These are phyloP conservation scores for Forficula auricularia DNA, from an alignment of 1,140 invertebrate species.

Conservation along the genomic window DNA sequence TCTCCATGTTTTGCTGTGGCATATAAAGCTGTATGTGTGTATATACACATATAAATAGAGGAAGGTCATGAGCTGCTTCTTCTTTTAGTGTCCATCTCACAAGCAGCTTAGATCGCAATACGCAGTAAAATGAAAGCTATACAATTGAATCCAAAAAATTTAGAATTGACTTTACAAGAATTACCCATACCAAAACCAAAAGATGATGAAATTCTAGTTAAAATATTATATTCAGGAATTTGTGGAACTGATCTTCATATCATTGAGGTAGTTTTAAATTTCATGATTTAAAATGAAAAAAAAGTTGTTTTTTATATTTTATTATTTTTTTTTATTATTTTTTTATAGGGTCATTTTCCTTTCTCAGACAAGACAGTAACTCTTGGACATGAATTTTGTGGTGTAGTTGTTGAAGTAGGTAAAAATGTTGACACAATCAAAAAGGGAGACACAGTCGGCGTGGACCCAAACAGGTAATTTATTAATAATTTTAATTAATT, in stretches of 20 bases:
- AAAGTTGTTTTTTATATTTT: not conserved
- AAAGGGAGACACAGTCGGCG: constrained; percentile 41
- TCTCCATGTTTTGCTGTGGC: too few relatives aligned
- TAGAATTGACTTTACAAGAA: constrained; percentile 29
- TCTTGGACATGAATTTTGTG: constrained; percentile 53
- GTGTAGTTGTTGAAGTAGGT: constrained; percentile 38
- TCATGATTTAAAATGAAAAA: constrained; percentile 8
- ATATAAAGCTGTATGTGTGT: too few relatives aligned
- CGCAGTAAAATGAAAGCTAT: constrained; percentile 43
- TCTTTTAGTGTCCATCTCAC: too few relatives aligned
- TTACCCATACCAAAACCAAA: constrained; percentile 30
- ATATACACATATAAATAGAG: too few relatives aligned
- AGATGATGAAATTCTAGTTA: constrained; percentile 38
- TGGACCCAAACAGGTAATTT: constrained; percentile 44
- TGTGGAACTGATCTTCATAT: constrained; percentile 72
- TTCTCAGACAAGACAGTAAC: constrained; percentile 22
- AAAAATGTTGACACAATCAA: constrained; percentile 34
- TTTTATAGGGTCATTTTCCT: not conserved
- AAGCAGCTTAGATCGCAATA: too few relatives aligned
- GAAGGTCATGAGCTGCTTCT: too few relatives aligned
- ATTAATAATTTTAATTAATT: constrained; percentile 1
- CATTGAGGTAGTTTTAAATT: constrained; percentile 41
- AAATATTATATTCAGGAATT: constrained; percentile 46
- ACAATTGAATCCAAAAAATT: constrained; percentile 31
- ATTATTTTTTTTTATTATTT: not conserved